Evolutionary conservation across 2,888 invertebrate genomes (phyloP).

Genomic region (Mantis religiosa): DNA sequence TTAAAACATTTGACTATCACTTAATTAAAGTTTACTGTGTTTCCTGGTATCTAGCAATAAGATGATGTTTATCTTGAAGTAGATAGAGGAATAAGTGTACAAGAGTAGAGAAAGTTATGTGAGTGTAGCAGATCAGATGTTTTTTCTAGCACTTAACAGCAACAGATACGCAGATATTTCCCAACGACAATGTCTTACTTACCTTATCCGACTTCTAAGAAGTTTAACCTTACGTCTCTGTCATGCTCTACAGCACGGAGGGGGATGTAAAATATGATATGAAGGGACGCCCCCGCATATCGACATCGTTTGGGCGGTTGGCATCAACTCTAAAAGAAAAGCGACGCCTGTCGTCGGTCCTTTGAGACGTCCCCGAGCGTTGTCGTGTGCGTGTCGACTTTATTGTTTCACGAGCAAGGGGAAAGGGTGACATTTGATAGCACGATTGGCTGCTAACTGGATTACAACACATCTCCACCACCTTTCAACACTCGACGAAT

Average conservation of each 20-base stretch:
- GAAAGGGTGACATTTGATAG: background rate
- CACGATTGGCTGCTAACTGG: background rate
- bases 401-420: background rate
- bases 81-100: too few relatives aligned
- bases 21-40: too few relatives aligned
- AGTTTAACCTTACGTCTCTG: background rate
- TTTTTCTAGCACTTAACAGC: too few relatives aligned
- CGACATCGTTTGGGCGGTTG: background rate
- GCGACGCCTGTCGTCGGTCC: constrained; percentile 11
- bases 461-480: background rate
- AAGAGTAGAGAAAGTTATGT: too few relatives aligned
- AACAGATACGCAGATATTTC: too few relatives aligned
- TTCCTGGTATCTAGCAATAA: too few relatives aligned
- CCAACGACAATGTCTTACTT: too few relatives aligned
- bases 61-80: too few relatives aligned
- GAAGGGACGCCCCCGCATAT: constrained; percentile 7
- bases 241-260: background rate
- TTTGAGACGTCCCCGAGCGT: background rate
- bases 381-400: background rate
- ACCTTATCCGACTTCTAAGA: background rate
- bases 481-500: too few relatives aligned
- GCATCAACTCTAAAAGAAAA: background rate
- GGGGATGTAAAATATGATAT: constrained; percentile 10
- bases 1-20: too few relatives aligned
- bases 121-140: too few relatives aligned